These are phyloP conservation scores for Ceyx margarethae DNA, from an alignment of 2,113 vertebrate species.

Conservation along the genomic window DNA sequence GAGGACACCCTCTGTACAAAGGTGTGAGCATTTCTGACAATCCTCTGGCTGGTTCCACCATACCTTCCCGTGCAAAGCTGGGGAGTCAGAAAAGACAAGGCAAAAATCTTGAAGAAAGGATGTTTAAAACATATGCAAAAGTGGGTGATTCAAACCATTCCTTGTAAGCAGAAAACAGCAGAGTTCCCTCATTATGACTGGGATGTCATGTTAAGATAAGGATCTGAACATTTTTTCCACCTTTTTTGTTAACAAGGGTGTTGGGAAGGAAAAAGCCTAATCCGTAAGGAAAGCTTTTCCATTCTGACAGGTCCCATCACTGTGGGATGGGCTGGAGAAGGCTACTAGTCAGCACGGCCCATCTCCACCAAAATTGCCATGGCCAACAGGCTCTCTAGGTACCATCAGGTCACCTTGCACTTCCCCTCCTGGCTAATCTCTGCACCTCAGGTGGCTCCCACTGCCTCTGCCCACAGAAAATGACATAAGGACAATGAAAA, in stretches of 20 bases:
- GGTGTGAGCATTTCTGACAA: neutral
- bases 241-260: neutral
- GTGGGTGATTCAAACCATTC: accelerated
- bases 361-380: neutral
- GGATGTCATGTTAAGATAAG: neutral
- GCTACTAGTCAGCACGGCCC: neutral
- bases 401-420: neutral
- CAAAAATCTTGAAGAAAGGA: neutral
- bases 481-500: neutral
- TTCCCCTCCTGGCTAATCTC: neutral
- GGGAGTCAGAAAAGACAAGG: neutral
- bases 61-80: neutral
- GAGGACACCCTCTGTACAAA: neutral
- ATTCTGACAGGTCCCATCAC: neutral
- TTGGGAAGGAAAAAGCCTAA: neutral
- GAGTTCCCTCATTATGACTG: neutral
- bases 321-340: neutral
- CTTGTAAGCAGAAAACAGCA: neutral
- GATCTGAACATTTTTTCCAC: neutral
- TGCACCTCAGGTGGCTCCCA: neutral
- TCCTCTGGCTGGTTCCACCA: neutral
- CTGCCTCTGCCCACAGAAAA: neutral
- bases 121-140: neutral
- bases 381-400: accelerated
- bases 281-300: neutral